These are phyloP conservation scores for Cheilosia soror DNA, from an alignment of 2,888 invertebrate species.

Conservation along the genomic window DNA sequence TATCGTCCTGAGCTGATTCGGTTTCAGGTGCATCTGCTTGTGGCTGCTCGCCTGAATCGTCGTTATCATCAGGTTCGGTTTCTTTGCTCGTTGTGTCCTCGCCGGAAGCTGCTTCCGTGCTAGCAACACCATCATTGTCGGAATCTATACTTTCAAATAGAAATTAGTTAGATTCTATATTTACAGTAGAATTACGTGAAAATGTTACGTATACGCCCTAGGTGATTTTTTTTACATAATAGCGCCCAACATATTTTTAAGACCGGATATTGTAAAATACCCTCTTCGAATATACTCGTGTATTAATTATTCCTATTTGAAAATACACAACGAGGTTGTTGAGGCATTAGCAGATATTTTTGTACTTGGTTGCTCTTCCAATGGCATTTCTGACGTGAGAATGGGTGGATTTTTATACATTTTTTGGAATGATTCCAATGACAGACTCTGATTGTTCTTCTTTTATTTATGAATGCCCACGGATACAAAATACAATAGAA, in stretches of 20 bases:
- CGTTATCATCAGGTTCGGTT: slow-evolving; percentile 82
- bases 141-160: slow-evolving; percentile 66
- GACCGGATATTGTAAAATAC: slow-evolving; percentile 45
- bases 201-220: slow-evolving; percentile 43
- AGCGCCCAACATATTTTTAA: background rate
- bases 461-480: slow-evolving; percentile 51
- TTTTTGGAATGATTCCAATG: slow-evolving; percentile 71
- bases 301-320: slow-evolving; percentile 36
- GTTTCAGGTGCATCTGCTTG: slow-evolving; percentile 77
- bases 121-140: slow-evolving; percentile 77
- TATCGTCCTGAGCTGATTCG: slow-evolving; percentile 76
- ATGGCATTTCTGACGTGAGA: slow-evolving; percentile 65
- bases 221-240: slow-evolving; percentile 5
- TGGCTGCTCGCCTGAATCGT: slow-evolving; percentile 73
- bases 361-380: slow-evolving; percentile 31
- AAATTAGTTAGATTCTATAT: slow-evolving; percentile 32
- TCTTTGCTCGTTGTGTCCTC: slow-evolving; percentile 82
- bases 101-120: slow-evolving; percentile 78
- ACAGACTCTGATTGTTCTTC: slow-evolving; percentile 64
- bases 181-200: slow-evolving; percentile 23
- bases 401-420: slow-evolving; percentile 22
- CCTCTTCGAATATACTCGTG: background rate
- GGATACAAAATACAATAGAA: slow-evolving; percentile 21
- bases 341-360: slow-evolving; percentile 59
- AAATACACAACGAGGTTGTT: slow-evolving; percentile 13